Evolutionary conservation across 2,113 vertebrate genomes (phyloP).

Genomic region (Dicentrarchus labrax): DNA sequence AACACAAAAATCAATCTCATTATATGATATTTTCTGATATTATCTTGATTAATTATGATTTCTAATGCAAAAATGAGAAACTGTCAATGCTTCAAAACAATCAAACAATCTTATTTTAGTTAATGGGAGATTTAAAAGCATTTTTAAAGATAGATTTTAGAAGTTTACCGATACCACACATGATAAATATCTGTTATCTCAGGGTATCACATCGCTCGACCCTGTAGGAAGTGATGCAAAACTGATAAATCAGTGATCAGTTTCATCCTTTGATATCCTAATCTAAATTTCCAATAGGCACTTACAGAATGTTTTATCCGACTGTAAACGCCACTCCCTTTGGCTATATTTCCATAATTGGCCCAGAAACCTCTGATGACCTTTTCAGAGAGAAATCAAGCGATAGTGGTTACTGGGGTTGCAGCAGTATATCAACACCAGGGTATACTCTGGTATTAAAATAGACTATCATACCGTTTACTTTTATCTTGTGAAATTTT

Average conservation of each 20-base stretch:
- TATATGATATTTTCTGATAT: no score
- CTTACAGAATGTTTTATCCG: not conserved
- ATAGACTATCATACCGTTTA: not conserved
- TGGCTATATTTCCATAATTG: not conserved
- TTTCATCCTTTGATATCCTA: no score
- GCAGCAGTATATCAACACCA: no score
- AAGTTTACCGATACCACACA: not conserved
- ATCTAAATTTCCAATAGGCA: not conserved
- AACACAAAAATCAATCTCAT: no score
- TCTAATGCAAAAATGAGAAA: not conserved
- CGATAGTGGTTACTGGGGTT: not conserved
- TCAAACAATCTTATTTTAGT: not conserved
- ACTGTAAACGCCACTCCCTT: not conserved
- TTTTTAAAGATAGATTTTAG: not conserved
- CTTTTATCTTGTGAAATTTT: conserved; percentile 7
- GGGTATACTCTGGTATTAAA: no score
- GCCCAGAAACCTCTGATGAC: not conserved
- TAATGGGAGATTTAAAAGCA: not conserved
- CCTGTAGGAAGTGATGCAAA: not conserved
- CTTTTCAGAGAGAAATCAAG: not conserved
- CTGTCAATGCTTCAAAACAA: not conserved
- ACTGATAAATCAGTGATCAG: not conserved
- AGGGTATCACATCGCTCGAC: not conserved
- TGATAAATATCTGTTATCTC: not conserved
- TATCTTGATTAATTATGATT: not conserved